These are phyloP conservation scores for Calidris pygmaea DNA, from an alignment of 2,113 vertebrate genomes.

Conservation along the genomic window DNA sequence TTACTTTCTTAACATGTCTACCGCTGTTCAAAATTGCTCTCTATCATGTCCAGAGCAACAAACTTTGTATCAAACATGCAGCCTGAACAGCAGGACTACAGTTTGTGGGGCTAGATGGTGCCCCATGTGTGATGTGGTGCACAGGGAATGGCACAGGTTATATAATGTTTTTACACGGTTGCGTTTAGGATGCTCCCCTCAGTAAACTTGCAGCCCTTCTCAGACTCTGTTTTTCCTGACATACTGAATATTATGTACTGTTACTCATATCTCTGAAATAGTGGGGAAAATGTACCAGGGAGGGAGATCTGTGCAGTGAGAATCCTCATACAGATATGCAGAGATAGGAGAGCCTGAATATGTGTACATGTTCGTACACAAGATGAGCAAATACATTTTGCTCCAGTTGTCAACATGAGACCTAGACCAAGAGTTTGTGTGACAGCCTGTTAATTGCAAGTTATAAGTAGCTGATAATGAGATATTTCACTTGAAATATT, in stretches of 20 bases:
- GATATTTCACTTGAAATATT: constrained; percentile 25
- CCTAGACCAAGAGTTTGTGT: neutral
- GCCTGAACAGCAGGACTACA: neutral
- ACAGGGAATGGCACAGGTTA: neutral
- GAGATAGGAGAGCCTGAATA: neutral
- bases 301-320: neutral
- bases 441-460: neutral
- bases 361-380: fast-evolving
- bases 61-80: neutral
- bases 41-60: neutral
- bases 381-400: neutral
- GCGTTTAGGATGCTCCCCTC: neutral
- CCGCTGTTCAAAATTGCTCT: neutral
- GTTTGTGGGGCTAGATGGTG: neutral
- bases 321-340: neutral
- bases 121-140: fast-evolving
- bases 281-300: neutral
- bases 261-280: neutral
- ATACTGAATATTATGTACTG: neutral
- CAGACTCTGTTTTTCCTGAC: neutral
- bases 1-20: neutral
- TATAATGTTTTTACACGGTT: fast-evolving
- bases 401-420: neutral
- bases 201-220: neutral
- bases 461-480: neutral